phyloP scores from a whole-genome alignment of 2,113 vertebrate species.

The Prolemur simus region DNA sequence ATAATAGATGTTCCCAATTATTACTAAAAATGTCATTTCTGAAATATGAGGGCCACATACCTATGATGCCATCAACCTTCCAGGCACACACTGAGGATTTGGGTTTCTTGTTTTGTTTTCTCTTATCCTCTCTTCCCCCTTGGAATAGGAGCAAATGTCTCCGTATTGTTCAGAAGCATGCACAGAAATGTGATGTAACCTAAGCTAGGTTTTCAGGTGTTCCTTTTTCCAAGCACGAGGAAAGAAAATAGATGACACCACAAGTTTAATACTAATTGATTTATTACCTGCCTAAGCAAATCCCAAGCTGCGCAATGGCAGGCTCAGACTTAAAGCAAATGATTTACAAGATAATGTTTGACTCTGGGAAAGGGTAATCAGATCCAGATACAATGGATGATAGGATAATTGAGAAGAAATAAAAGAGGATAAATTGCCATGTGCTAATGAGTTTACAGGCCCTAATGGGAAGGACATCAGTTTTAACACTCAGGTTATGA shows the following conservation, averaged over 20 bases:
- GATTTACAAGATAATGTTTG: constrained; percentile 93
- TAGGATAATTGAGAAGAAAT: constrained; percentile 93
- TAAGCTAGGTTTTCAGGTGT: constrained; percentile 78
- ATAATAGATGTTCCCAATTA: constrained; percentile 56
- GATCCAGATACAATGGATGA: constrained; percentile 92
- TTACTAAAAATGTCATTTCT: constrained; percentile 57
- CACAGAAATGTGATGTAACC: constrained; percentile 72
- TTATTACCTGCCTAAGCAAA: constrained; percentile 90
- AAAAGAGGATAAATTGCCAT: constrained; percentile 92
- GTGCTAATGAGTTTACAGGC: constrained; percentile 91
- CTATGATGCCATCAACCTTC: neutral
- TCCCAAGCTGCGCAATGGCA: constrained; percentile 82
- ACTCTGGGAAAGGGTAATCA: constrained; percentile 91
- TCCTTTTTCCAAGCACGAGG: constrained; percentile 74
- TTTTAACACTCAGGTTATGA: constrained; percentile 89
- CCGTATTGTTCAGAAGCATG: neutral
- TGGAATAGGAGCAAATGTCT: neutral
- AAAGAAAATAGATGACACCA: constrained; percentile 88
- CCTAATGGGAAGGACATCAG: constrained; percentile 90
- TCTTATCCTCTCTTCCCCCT: neutral
- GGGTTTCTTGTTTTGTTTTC: neutral
- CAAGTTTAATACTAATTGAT: constrained; percentile 91
- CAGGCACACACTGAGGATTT: neutral
- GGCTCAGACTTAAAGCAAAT: constrained; percentile 89
- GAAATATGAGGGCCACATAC: constrained; percentile 32